Conservation (phyloP, 53 echinoderm and acorn worm genomes). For the Crossaster papposus region DNA sequence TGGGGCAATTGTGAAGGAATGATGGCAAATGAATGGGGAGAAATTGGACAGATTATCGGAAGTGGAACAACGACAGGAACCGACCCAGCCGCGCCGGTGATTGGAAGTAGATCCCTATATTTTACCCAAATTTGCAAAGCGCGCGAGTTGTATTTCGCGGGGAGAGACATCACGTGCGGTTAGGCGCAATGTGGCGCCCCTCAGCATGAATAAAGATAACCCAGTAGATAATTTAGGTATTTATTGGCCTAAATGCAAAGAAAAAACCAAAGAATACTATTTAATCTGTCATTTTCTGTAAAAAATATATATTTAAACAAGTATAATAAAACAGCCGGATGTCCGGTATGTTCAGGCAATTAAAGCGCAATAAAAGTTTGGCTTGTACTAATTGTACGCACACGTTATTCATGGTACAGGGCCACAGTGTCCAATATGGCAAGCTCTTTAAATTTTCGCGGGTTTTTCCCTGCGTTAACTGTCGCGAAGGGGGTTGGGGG, state of each 20-base stretch:
- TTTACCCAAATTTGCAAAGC: slow-evolving; percentile 33
- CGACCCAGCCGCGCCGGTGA: background rate
- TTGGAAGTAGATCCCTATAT: background rate
- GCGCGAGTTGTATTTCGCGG: slow-evolving; percentile 99
- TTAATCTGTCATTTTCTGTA: too few species aligned
- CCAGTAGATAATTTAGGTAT: background rate
- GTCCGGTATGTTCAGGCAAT: background rate
- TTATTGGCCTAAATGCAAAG: too few species aligned
- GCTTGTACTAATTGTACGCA: background rate
- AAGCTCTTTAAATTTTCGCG: slow-evolving; percentile 53
- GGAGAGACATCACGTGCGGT: slow-evolving; percentile 85
- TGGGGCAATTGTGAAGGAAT: slow-evolving; percentile 4
- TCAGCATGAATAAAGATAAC: background rate
- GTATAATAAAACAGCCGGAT: too few species aligned
- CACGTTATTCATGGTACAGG: slow-evolving; percentile 36
- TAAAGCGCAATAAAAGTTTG: background rate
- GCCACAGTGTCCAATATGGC: background rate
- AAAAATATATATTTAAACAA: too few species aligned
- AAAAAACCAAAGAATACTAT: too few species aligned
- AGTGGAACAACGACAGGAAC: background rate
- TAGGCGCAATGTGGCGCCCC: slow-evolving; percentile 67
- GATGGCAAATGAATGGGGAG: slow-evolving; percentile 44
- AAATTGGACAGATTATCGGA: slow-evolving; percentile 22
- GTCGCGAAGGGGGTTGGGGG: too few species aligned
- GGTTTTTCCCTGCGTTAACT: background rate